phyloP scores from a whole-genome alignment of 2,797 vertebrate species.

The Lepus townsendii region DNA sequence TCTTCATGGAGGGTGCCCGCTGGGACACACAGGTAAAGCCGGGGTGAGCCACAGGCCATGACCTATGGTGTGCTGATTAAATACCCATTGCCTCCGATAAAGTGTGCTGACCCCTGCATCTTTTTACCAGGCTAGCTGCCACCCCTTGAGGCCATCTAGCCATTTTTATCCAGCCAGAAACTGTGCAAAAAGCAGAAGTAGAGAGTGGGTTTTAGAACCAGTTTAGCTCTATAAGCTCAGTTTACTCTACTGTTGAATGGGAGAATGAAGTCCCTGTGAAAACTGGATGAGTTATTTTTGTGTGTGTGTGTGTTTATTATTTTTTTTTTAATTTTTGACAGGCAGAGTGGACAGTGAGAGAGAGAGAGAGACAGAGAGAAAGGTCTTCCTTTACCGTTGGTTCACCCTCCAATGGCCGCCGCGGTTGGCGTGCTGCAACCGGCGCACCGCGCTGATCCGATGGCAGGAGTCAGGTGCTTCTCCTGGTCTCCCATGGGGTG shows the following conservation, averaged over 20 bases:
- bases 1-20: constrained; percentile 97
- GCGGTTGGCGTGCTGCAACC: too few relatives aligned
- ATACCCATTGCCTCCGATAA: background rate
- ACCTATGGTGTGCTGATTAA: background rate
- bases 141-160: background rate
- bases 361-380: too few relatives aligned
- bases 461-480: too few relatives aligned
- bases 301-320: too few relatives aligned
- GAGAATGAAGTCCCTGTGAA: background rate
- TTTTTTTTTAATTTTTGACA: too few relatives aligned
- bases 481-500: too few relatives aligned
- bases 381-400: too few relatives aligned
- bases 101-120: background rate
- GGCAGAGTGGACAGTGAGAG: too few relatives aligned
- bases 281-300: background rate
- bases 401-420: too few relatives aligned
- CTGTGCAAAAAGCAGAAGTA: background rate
- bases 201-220: background rate
- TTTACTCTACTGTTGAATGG: background rate
- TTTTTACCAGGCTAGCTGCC: background rate
- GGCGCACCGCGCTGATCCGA: too few relatives aligned
- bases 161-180: background rate
- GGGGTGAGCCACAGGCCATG: too few relatives aligned
- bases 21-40: constrained; percentile 93
- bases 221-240: background rate